Evolutionary conservation across 2,797 vertebrate species (phyloP).

Genomic region (Columba guinea): DNA sequence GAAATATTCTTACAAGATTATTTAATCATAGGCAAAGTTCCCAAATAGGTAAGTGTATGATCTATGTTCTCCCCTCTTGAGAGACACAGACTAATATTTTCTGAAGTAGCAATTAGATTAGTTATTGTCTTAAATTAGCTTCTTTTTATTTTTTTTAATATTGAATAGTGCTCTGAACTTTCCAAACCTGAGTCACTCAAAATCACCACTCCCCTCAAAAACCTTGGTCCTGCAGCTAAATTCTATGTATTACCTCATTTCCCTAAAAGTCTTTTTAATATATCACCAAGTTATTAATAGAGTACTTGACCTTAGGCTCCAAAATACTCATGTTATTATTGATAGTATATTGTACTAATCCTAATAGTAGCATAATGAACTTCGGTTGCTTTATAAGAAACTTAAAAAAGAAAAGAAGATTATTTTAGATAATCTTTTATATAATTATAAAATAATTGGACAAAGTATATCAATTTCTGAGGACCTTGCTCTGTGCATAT

Average conservation of each 20-base stretch:
- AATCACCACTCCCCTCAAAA: not conserved
- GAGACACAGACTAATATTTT: slow-evolving; percentile 27
- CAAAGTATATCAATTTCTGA: not conserved
- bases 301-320: not conserved
- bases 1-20: slow-evolving; percentile 59
- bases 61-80: slow-evolving; percentile 40
- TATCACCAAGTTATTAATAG: not conserved
- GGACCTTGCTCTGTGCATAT: not conserved
- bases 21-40: slow-evolving; percentile 53
- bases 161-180: not conserved
- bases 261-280: not conserved
- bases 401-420: not conserved
- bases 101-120: not conserved
- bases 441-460: slow-evolving; percentile 15
- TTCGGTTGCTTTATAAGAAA: not conserved
- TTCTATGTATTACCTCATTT: not conserved
- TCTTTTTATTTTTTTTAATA: not conserved
- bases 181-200: not conserved
- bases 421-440: not conserved
- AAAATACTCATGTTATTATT: not conserved
- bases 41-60: slow-evolving; percentile 48
- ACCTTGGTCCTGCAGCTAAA: not conserved
- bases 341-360: not conserved
- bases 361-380: not conserved
- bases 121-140: not conserved